A percentile compares a stretch with the other conserved stretches of the same genome.
Evolutionary conservation across 1,140 invertebrate genomes (phyloP).

Genomic region (Lerema accius): DNA sequence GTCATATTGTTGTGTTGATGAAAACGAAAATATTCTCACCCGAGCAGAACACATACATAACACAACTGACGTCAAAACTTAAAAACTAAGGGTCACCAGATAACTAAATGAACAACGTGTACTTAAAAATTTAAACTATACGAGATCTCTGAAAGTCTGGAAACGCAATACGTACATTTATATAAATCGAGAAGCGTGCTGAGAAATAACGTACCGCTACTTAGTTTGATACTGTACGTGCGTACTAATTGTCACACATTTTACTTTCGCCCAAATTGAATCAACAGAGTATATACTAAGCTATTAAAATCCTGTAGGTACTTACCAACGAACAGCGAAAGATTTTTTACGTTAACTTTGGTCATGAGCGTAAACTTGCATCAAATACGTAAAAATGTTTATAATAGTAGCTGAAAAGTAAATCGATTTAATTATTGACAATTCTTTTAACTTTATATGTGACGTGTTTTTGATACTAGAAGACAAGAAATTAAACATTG

Average conservation of each 20-base stretch:
- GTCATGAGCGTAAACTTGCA: too few relatives aligned
- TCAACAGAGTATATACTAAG: background rate
- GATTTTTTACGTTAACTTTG: too few relatives aligned
- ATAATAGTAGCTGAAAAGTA: too few relatives aligned
- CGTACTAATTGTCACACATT: background rate
- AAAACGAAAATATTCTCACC: background rate
- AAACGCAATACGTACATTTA: constrained; percentile 76
- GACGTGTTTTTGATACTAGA: too few relatives aligned
- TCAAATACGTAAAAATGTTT: too few relatives aligned
- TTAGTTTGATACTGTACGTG: background rate
- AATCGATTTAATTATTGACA: too few relatives aligned
- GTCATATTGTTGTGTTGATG: too few relatives aligned
- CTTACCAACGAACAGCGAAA: too few relatives aligned
- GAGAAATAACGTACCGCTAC: constrained; percentile 1
- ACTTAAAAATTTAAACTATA: constrained; percentile 71
- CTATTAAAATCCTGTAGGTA: too few relatives aligned
- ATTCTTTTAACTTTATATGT: too few relatives aligned
- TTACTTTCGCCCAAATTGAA: background rate
- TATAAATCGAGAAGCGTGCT: constrained; percentile 59
- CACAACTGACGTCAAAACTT: constrained; percentile 34
- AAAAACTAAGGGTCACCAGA: constrained; percentile 64
- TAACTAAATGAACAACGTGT: constrained; percentile 69
- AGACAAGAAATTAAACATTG: too few relatives aligned
- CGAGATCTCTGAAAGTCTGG: constrained; percentile 82
- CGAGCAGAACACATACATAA: background rate